These are phyloP conservation scores for Chymomyza fuscimana DNA, from an alignment of 2,888 invertebrate genomes.

Conservation along the genomic window DNA sequence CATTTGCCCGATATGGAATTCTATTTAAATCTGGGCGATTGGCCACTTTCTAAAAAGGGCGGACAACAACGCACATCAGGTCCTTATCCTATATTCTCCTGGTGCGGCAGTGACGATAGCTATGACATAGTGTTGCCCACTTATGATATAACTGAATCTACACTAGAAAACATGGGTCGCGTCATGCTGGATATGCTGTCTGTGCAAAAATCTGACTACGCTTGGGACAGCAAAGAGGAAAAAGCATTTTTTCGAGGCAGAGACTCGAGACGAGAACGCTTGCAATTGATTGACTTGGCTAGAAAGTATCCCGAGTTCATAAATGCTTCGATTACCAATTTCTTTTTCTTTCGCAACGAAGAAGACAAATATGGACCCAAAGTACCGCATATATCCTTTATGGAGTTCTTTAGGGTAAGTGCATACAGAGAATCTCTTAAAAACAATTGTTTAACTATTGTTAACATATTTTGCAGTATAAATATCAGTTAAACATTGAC, in stretches of 20 bases:
- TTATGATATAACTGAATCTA: slow-evolving; percentile 95
- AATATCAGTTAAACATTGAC: slow-evolving; percentile 96
- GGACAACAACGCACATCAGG: slow-evolving; percentile 79
- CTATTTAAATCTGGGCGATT: slow-evolving; percentile 96
- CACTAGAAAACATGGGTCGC: slow-evolving; percentile 95
- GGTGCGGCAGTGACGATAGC: slow-evolving; percentile 94
- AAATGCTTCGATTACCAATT: slow-evolving; percentile 95
- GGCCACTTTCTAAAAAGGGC: slow-evolving; percentile 88
- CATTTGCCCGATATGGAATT: slow-evolving; percentile 92
- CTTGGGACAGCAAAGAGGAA: slow-evolving; percentile 87
- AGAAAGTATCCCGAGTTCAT: slow-evolving; percentile 88
- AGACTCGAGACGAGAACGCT: slow-evolving; percentile 91
- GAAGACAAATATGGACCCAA: slow-evolving; percentile 92
- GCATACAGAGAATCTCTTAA: neutral
- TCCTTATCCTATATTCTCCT: slow-evolving; percentile 92
- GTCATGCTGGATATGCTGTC: slow-evolving; percentile 94
- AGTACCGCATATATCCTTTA: slow-evolving; percentile 91
- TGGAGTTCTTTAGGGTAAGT: slow-evolving; percentile 84
- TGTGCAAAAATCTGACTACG: slow-evolving; percentile 87
- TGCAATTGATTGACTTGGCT: slow-evolving; percentile 90
- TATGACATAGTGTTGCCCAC: slow-evolving; percentile 96
- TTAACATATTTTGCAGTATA: slow-evolving; percentile 84
- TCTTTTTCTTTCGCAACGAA: slow-evolving; percentile 95
- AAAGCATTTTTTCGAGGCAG: slow-evolving; percentile 95
- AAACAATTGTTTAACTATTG: slow-evolving; percentile 3